phyloP scores from a whole-genome alignment of 2,113 vertebrate species.

The Mesocricetus auratus region DNA sequence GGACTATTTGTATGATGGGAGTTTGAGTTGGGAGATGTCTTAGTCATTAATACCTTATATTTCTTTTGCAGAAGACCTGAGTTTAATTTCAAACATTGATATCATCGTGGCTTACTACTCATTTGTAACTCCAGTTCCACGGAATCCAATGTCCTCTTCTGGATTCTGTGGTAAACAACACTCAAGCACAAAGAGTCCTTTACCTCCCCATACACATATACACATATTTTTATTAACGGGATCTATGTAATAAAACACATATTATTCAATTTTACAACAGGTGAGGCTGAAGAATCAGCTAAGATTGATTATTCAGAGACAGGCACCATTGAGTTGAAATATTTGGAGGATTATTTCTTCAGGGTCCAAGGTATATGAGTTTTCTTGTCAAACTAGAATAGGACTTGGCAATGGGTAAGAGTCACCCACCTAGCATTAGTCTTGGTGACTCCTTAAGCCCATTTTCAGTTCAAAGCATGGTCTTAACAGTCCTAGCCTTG shows the following conservation, averaged over 20 bases:
- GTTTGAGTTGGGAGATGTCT: not conserved
- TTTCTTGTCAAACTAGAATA: not conserved
- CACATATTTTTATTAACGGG: not conserved
- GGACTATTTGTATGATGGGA: not conserved
- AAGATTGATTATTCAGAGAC: not conserved
- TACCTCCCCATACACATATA: not conserved
- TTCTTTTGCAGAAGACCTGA: not conserved
- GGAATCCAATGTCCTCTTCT: not conserved
- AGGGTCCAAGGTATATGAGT: not conserved
- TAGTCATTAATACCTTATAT: not conserved
- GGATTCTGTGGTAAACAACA: not conserved
- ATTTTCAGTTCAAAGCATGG: not conserved
- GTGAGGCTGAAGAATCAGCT: not conserved
- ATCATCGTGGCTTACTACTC: not conserved
- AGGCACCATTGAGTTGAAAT: not conserved
- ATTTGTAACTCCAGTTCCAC: not conserved
- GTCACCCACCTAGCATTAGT: not conserved
- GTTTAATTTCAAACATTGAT: not conserved
- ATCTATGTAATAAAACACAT: not conserved
- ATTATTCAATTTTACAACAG: not conserved
- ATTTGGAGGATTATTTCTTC: not conserved
- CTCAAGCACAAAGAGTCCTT: not conserved
- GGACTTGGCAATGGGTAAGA: not conserved
- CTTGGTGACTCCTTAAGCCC: not conserved
- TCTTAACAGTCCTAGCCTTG: not conserved